phyloP scores from a whole-genome alignment of 2,888 invertebrate species.

The Cheilosia impressa region DNA sequence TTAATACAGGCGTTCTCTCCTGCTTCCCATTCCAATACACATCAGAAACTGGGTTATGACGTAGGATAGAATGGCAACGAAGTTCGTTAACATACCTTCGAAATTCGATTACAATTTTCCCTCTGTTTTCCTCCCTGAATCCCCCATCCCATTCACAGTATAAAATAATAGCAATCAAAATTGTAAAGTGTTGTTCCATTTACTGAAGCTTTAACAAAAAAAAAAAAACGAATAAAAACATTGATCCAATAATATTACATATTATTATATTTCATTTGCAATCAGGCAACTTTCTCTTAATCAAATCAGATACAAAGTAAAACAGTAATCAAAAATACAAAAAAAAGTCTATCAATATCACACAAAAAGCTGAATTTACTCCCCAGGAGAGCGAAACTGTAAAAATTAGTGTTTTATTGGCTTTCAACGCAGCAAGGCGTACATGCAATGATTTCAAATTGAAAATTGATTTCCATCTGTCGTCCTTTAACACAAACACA shows the following conservation, averaged over 20 bases:
- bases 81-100: too few species aligned
- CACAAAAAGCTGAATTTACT: not conserved
- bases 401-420: slow-evolving; percentile 38
- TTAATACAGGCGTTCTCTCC: too few species aligned
- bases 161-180: not conserved
- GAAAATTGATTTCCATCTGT: slow-evolving; percentile 65
- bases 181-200: not conserved
- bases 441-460: slow-evolving; percentile 46
- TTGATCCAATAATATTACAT: not conserved
- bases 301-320: slow-evolving; percentile 21
- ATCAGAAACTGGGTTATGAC: too few species aligned
- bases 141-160: too few species aligned
- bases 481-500: slow-evolving; percentile 38
- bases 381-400: slow-evolving; percentile 7
- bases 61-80: too few species aligned
- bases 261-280: slow-evolving; percentile 12
- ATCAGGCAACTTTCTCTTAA: slow-evolving; percentile 10
- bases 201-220: not conserved
- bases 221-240: not conserved
- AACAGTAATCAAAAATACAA: slow-evolving; percentile 8
- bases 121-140: too few species aligned
- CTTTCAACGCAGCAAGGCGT: slow-evolving; percentile 30
- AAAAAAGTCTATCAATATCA: not conserved
- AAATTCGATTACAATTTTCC: too few species aligned
- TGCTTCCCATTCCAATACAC: too few species aligned